Evolutionary conservation across 2,888 invertebrate species (phyloP), one percentile per base, ranked within the genome.

Genomic region (Scelioninae gen. 1): DNA sequence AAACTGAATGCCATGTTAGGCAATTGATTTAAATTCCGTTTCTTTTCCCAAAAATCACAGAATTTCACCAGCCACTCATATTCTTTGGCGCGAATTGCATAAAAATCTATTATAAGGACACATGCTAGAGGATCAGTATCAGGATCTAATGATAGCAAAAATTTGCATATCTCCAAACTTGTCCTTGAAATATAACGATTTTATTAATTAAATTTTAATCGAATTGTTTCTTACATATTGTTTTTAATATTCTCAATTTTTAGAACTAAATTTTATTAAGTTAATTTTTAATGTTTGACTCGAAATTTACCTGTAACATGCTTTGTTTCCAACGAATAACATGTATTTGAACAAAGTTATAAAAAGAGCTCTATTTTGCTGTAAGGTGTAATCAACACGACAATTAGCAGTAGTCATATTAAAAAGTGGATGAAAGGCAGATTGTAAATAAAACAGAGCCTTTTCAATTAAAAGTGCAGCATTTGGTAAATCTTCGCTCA

Each of bases 1-100:
- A 96, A 93, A 0, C 97, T 97, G 91, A 95, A 97, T 0, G 96
- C 96, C 94, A 97, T 96, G 91, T 97, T 98, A n/a, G 98, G 98
- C 78, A 98, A 93, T 91, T 96, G 96, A 47, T 95, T 94, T 53
- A 97, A 92, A 92, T 96, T 96, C 86, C 95, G 94, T 60, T 93
- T 91, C 5, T 87, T 89, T 86, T 95, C 95, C 93, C 94, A 95
- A 84, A 94, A 94, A 51, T 94, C 93, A 77, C 93, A 94, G 79
- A 94, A 94, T 88, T 95, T 91, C 89, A 93, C 92, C 11, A 97
- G 93, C 95, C 96, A 97, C 15, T 94, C 93, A 88, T 95, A 96
- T 92, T 97, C 96, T 75, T 94, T 94, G 60, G 95, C 94, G 82
- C 96, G 94, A 56, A 98, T 89, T 0, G 97, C 97, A 91, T 97